phyloP scores from a whole-genome alignment of 2,888 invertebrate genomes.

The Drosophila kanekoi region DNA sequence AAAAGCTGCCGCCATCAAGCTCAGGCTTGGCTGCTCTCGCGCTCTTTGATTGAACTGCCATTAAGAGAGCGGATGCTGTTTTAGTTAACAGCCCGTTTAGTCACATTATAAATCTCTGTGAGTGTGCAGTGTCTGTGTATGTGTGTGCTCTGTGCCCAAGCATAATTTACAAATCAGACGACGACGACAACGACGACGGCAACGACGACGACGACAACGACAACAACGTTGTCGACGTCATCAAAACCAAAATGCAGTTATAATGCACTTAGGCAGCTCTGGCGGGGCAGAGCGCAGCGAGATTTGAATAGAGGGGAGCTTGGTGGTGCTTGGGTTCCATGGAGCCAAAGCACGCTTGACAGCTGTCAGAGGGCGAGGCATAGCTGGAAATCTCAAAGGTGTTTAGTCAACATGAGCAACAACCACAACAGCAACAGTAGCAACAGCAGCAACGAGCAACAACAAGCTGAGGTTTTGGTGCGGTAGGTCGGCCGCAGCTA shows the following conservation, averaged over 20 bases:
- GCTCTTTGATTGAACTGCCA: conserved; percentile 37
- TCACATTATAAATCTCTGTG: conserved; percentile 47
- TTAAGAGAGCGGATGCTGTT: conserved; percentile 46
- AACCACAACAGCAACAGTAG: conserved; percentile 52
- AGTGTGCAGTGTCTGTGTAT: conserved; percentile 8
- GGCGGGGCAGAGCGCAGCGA: neutral
- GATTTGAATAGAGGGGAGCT: neutral
- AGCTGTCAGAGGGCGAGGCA: conserved; percentile 78
- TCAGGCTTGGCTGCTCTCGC: conserved; percentile 8
- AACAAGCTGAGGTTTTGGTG: conserved; percentile 59
- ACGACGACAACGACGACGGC: conserved; percentile 16
- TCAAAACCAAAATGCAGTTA: conserved; percentile 80
- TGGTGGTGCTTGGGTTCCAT: conserved; percentile 7
- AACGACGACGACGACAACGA: conserved; percentile 31
- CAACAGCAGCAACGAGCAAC: conserved; percentile 4
- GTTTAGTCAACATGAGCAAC: conserved; percentile 72
- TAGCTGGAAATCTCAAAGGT: conserved; percentile 72
- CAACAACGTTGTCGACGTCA: conserved; percentile 70
- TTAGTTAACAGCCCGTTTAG: conserved; percentile 62
- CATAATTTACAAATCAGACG: conserved; percentile 75
- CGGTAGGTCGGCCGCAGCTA: conserved; percentile 73
- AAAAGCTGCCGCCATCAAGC: conserved; percentile 49
- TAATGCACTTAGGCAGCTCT: conserved; percentile 63
- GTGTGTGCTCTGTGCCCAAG: conserved; percentile 45
- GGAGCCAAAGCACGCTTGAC: conserved; percentile 64